These are phyloP conservation scores for Xenentodon cancila DNA, from an alignment of 2,797 vertebrate genomes.

Conservation along the genomic window DNA sequence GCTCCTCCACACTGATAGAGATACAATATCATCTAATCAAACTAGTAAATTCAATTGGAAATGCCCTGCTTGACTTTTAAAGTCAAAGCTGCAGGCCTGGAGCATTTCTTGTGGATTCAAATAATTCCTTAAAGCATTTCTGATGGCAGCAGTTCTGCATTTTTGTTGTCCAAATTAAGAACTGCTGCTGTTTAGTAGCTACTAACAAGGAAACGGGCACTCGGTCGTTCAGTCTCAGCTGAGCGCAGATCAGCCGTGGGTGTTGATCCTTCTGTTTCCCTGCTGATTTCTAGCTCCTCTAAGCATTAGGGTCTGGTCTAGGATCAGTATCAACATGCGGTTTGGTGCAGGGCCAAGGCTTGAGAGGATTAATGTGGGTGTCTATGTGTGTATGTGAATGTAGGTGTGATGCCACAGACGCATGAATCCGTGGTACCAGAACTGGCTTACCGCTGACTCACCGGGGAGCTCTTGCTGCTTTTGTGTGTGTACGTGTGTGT, in stretches of 20 bases:
- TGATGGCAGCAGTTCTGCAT: background rate
- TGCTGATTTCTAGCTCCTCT: slow-evolving; percentile 34
- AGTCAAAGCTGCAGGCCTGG: slow-evolving; percentile 44
- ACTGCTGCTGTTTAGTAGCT: slow-evolving; percentile 16
- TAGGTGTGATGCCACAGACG: slow-evolving; percentile 13
- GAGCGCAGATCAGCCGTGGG: slow-evolving; percentile 41
- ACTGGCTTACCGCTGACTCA: slow-evolving; percentile 64
- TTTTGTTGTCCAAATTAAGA: slow-evolving; percentile 20
- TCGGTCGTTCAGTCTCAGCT: slow-evolving; percentile 24
- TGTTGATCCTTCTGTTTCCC: slow-evolving; percentile 50
- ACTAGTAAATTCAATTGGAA: slow-evolving; percentile 73
- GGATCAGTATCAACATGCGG: slow-evolving; percentile 51
- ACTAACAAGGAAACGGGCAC: slow-evolving; percentile 15
- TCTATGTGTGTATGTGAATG: slow-evolving; percentile 11
- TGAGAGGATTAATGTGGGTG: slow-evolving; percentile 48
- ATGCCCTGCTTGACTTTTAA: slow-evolving; percentile 58
- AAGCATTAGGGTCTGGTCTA: slow-evolving; percentile 45
- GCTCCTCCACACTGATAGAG: slow-evolving; percentile 71
- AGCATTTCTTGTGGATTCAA: slow-evolving; percentile 32
- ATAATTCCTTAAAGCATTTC: slow-evolving; percentile 29
- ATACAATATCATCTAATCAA: slow-evolving; percentile 72
- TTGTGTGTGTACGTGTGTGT: slow-evolving; percentile 6
- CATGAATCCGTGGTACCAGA: no score
- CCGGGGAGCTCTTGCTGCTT: slow-evolving; percentile 23
- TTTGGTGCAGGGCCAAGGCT: slow-evolving; percentile 49